Evolutionary conservation across 2,113 vertebrate genomes (phyloP).

Genomic region (Spea multiplicata): DNA sequence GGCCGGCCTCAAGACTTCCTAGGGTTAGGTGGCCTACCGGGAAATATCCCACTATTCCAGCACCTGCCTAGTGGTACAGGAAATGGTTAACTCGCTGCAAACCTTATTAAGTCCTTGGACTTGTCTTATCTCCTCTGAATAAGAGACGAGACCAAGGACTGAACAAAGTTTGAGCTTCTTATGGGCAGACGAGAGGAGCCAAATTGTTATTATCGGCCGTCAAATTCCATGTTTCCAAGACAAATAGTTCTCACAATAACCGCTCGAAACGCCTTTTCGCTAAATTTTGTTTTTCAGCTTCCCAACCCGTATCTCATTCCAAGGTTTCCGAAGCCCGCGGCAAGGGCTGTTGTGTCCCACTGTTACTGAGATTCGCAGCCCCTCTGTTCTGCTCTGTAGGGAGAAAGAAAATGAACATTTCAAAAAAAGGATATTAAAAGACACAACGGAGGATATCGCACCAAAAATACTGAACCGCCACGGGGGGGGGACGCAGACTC

Average conservation of each 20-base stretch:
- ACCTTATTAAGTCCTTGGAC: no score
- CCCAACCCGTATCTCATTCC: conserved; percentile 3
- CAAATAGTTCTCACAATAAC: conserved; percentile 12
- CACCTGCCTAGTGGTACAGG: no score
- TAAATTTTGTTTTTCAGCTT: not conserved
- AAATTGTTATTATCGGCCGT: no score
- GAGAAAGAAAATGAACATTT: conserved; percentile 21
- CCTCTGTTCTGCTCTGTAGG: conserved; percentile 15
- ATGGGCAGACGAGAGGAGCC: no score
- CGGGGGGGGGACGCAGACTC: not conserved
- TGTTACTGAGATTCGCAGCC: not conserved
- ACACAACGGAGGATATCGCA: conserved; percentile 6
- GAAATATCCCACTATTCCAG: no score
- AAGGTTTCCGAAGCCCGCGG: conserved; percentile 8
- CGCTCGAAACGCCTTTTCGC: not conserved
- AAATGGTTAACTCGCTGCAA: no score
- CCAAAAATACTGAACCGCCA: not conserved
- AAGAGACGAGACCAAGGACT: no score
- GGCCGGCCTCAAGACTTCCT: no score
- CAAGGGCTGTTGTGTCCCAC: conserved; percentile 1
- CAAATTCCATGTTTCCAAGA: not conserved
- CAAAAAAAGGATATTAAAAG: not conserved
- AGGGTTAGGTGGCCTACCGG: no score
- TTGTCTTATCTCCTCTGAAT: no score
- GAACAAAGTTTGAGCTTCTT: no score